Evolutionary conservation across 1,140 invertebrate genomes (phyloP).

Genomic region (Pomacea maculata): DNA sequence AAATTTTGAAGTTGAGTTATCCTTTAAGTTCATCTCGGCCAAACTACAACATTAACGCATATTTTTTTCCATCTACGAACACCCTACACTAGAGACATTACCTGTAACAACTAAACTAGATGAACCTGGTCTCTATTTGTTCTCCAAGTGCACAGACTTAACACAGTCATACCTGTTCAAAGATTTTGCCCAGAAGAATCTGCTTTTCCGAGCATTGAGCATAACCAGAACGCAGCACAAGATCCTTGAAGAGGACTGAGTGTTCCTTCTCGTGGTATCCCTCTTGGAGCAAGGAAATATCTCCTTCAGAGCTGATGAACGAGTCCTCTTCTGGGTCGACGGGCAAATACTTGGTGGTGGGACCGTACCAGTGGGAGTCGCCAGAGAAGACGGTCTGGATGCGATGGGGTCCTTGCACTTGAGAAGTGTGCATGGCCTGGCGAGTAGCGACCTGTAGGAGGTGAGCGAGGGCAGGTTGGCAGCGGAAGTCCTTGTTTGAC

Average conservation of each 20-base stretch:
- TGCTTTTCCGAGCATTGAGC: constrained; percentile 18
- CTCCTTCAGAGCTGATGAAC: constrained; percentile 14
- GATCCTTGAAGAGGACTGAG: constrained; percentile 11
- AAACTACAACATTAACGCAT: too few relatives aligned
- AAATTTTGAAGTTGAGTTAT: too few relatives aligned
- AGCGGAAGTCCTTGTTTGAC: constrained; percentile 16
- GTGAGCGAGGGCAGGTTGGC: constrained; percentile 12
- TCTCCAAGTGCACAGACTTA: neutral
- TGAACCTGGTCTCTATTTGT: too few relatives aligned
- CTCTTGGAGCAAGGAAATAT: constrained; percentile 6
- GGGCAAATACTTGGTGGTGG: neutral
- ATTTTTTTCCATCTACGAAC: too few relatives aligned
- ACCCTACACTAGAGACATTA: too few relatives aligned
- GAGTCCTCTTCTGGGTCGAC: constrained; percentile 13
- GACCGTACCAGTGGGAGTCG: neutral
- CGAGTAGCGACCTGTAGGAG: constrained; percentile 17
- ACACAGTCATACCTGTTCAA: constrained; percentile 10
- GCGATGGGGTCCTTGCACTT: constrained; percentile 5
- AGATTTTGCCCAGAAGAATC: constrained; percentile 22
- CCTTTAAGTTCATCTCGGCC: too few relatives aligned
- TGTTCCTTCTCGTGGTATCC: neutral
- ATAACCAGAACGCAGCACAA: constrained; percentile 1
- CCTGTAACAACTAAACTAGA: too few relatives aligned
- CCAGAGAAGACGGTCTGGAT: neutral
- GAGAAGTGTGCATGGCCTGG: constrained; percentile 19